These are phyloP conservation scores for Brachionus sp. DNA, from an alignment of 1,140 invertebrate species.

Conservation along the genomic window DNA sequence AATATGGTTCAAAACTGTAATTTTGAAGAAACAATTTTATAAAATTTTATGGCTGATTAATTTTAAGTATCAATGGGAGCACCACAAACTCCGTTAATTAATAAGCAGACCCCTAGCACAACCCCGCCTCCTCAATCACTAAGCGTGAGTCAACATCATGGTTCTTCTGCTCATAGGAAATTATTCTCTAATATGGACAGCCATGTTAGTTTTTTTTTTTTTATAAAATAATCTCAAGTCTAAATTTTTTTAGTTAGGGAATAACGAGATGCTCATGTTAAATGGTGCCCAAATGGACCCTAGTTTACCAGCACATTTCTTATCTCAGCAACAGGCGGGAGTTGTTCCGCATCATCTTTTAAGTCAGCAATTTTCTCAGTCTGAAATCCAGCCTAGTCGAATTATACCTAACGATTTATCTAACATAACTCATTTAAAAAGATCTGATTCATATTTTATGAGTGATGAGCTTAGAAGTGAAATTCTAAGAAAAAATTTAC, in stretches of 20 bases:
- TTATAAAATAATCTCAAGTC: not conserved
- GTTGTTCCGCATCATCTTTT: not conserved
- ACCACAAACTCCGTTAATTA: not conserved
- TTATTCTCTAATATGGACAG: constrained; percentile 2
- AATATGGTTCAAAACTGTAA: constrained; percentile 44
- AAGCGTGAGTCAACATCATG: not conserved
- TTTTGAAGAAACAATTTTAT: not conserved
- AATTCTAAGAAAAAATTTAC: constrained; percentile 38
- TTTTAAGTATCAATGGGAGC: not conserved
- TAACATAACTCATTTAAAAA: constrained; percentile 34
- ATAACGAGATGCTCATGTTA: constrained; percentile 11
- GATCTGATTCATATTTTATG: constrained; percentile 45
- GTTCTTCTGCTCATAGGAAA: constrained; percentile 19
- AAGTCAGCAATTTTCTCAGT: not conserved
- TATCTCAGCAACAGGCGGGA: not conserved
- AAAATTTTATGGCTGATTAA: not conserved
- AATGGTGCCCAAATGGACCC: not conserved
- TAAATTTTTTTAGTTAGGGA: not conserved
- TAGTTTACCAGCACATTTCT: not conserved
- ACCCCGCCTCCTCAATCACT: constrained; percentile 11
- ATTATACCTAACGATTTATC: constrained; percentile 10
- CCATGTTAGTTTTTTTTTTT: not conserved
- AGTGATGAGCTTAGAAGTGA: constrained; percentile 44
- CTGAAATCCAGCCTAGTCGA: constrained; percentile 34
- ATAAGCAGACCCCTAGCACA: constrained; percentile 29